These are phyloP conservation scores for Tineola bisselliella DNA, from an alignment of 2,888 invertebrate genomes.

Conservation along the genomic window DNA sequence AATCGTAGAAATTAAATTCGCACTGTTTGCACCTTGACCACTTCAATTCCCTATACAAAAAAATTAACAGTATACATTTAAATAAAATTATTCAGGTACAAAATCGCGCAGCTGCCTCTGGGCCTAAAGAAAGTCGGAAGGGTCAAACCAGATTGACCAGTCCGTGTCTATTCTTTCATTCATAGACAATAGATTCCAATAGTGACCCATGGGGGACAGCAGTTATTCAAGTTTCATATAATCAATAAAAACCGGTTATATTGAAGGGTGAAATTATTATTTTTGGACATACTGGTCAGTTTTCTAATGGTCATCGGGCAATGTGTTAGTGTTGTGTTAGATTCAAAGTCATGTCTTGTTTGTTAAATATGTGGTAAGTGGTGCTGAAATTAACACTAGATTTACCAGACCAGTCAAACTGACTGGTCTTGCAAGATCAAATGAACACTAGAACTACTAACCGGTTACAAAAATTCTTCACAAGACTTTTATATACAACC, in stretches of 20 bases:
- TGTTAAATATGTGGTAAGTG: too few species aligned
- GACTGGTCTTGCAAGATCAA: too few species aligned
- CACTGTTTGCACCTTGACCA: too few species aligned
- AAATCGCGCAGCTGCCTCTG: neutral
- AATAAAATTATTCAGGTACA: conserved; percentile 3
- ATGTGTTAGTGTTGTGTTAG: neutral
- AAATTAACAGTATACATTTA: too few species aligned
- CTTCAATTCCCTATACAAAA: too few species aligned
- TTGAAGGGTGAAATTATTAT: conserved; percentile 40
- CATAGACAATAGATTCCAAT: conserved; percentile 42
- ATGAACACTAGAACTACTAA: too few species aligned
- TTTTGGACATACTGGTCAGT: conserved; percentile 42
- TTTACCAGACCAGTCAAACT: too few species aligned
- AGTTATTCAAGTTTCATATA: conserved; percentile 36
- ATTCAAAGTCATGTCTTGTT: too few species aligned
- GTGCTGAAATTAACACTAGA: too few species aligned
- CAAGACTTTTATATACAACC: too few species aligned
- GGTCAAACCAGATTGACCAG: conserved; percentile 67
- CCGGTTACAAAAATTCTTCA: too few species aligned
- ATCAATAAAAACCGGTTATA: conserved; percentile 39
- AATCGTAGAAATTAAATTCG: too few species aligned
- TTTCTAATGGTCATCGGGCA: conserved; percentile 16
- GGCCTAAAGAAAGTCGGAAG: conserved; percentile 36
- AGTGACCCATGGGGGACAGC: conserved; percentile 58
- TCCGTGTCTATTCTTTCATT: conserved; percentile 37